Evolutionary conservation across 92 coral and sea anemone species (phyloP).

Genomic region (Epizoanthus ramosus): DNA sequence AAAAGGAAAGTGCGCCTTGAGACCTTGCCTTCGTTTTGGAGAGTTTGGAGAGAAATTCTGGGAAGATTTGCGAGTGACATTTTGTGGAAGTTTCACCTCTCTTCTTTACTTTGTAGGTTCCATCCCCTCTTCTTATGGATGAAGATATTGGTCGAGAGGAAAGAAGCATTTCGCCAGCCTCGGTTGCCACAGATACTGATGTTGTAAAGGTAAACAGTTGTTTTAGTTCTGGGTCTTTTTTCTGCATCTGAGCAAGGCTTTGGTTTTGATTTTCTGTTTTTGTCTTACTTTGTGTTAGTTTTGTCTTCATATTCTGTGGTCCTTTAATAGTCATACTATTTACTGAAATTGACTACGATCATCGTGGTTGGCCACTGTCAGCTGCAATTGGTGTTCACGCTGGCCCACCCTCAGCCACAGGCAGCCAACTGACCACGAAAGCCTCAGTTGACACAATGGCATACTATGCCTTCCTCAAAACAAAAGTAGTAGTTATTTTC

Average conservation of each 20-base stretch:
- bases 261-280: too few relatives aligned
- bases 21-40: not conserved
- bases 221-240: not conserved
- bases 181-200: conserved; percentile 65
- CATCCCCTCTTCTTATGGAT: conserved; percentile 91
- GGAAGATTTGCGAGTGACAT: not conserved
- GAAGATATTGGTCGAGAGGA: conserved; percentile 82
- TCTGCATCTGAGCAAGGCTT: not conserved
- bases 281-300: too few relatives aligned
- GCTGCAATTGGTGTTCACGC: too few relatives aligned
- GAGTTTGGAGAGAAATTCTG: not conserved
- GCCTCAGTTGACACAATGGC: too few relatives aligned
- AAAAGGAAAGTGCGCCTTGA: not conserved
- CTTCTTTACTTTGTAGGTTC: conserved; percentile 56
- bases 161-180: conserved; percentile 78
- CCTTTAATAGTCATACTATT: too few relatives aligned
- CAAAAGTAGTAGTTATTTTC: too few relatives aligned
- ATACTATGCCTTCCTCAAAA: too few relatives aligned
- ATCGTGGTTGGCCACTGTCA: too few relatives aligned
- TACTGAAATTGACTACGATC: too few relatives aligned
- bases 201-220: conserved; percentile 67
- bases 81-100: not conserved
- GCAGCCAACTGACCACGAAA: too few relatives aligned
- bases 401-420: too few relatives aligned
- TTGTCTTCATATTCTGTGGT: too few relatives aligned